Evolutionary conservation across 2,888 invertebrate species (phyloP), one percentile per base, ranked within the genome.

Genomic region (Drosophila prolongata): DNA sequence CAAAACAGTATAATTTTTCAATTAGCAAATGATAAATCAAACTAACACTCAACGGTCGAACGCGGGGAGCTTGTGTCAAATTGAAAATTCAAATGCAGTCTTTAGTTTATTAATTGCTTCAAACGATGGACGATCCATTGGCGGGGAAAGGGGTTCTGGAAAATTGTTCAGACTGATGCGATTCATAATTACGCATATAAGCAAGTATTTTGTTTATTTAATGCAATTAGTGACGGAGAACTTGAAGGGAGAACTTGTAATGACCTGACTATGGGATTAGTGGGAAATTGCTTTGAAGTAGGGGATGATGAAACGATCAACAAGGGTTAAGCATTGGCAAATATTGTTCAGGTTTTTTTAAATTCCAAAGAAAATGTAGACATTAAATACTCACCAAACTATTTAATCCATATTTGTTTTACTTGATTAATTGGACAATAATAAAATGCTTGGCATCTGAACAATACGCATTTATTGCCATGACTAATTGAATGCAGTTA

Each of bases 21-120:
- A 86, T 88, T 88, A 89, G 77, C 89, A 87, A 85, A 81, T 87
- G 78, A 88, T 87, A 89, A 87, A 87, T 87, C 87, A 87, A 84
- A 85, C 80, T 81, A 79, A 85, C 87, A 84, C 85, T 81, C 79
- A 61, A 43, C 47, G 50, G 52, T 19, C 49, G 44, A 37, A 24
- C 50, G 24, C 49, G 49, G 66, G 68, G 44, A 56, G 52, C 69
- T 62, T 46, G 69, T 70, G 57, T 75, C 75, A 77, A 72, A 77
- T 75, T 75, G 73, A 67, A 75, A 79, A 79, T 80, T 76, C 75
- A 73, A 82, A 80, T 80, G 73, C 75, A 77, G 77, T 75, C 77
- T 81, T 87, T 78, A 71, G 71, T 67, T 77, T 79, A 84, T 83
- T 81, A 76, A 84, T 85, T 75, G 76, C 72, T 62, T n/a, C 24